Percentiles rank a stretch among this genome's conserved stretches.
Conservation (phyloP, 2,888 invertebrate genomes). For the Acanthococcus lagerstroemiae region DNA sequence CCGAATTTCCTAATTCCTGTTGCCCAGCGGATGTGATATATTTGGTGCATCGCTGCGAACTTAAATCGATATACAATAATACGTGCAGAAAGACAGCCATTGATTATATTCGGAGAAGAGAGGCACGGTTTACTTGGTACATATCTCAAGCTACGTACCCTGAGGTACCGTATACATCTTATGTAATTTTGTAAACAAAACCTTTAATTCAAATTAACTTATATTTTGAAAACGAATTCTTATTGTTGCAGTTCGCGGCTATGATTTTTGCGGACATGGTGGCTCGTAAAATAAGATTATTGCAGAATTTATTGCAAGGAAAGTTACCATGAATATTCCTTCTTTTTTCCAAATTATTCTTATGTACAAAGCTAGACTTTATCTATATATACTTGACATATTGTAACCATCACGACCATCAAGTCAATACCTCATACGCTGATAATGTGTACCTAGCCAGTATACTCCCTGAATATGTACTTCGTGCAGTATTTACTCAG, state of each 20-base stretch:
- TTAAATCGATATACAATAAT: not conserved
- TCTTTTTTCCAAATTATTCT: not conserved
- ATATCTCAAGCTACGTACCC: not conserved
- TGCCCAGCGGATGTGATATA: not conserved
- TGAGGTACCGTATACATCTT: not conserved
- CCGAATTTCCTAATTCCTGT: not conserved
- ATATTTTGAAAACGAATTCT: too few relatives aligned
- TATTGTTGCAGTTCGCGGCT: conserved; percentile 9
- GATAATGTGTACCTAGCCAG: too few relatives aligned
- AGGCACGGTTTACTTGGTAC: not conserved
- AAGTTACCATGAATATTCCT: not conserved
- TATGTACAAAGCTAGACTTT: too few relatives aligned
- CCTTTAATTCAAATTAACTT: too few relatives aligned
- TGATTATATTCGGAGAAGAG: not conserved
- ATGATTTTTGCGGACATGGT: conserved; percentile 20
- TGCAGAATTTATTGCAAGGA: conserved; percentile 9
- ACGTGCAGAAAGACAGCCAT: not conserved
- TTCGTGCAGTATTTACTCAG: too few relatives aligned
- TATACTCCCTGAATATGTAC: too few relatives aligned
- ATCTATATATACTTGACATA: too few relatives aligned
- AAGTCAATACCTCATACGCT: too few relatives aligned
- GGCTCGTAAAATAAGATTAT: not conserved
- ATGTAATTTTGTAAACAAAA: not conserved
- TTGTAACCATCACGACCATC: too few relatives aligned
- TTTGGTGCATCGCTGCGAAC: not conserved